Percentiles rank a stretch among this genome's conserved stretches.
Evolutionary conservation across 2,113 vertebrate genomes (phyloP).

Genomic region (Bubalus kerabau): DNA sequence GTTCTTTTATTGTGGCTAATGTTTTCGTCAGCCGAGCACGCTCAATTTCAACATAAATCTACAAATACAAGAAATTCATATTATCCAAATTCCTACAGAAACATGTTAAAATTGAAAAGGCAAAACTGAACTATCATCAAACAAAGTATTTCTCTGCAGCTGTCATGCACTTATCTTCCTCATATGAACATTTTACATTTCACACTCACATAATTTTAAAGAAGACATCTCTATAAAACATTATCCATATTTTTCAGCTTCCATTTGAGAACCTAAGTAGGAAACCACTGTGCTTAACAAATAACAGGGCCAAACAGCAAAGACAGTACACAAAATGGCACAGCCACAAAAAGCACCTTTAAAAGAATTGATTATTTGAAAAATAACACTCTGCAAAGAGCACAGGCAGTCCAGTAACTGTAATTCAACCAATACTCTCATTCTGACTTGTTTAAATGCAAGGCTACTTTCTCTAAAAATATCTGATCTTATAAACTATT

Average conservation of each 20-base stretch:
- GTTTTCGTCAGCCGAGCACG: slow-evolving; percentile 96
- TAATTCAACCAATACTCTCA: neutral
- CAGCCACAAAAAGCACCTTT: neutral
- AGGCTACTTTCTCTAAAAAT: neutral
- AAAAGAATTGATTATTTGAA: neutral
- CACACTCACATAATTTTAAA: neutral
- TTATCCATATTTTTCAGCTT: neutral
- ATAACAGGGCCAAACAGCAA: neutral
- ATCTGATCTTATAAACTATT: neutral
- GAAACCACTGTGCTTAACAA: neutral
- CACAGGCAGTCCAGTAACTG: neutral
- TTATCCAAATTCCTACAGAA: neutral
- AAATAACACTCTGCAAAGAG: neutral
- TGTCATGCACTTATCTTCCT: neutral
- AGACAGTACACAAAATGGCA: neutral
- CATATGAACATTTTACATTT: neutral
- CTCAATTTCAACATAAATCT: slow-evolving; percentile 99
- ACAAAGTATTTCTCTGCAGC: neutral
- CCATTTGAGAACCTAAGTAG: neutral
- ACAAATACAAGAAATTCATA: slow-evolving; percentile 21
- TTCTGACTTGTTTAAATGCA: neutral
- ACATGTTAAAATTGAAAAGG: neutral
- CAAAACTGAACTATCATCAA: neutral
- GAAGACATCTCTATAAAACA: neutral
- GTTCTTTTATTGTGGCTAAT: slow-evolving; percentile 93